Evolutionary conservation across 2,113 vertebrate species (phyloP), one percentile per base, ranked within the genome.

Genomic region (Crotophaga sulcirostris): DNA sequence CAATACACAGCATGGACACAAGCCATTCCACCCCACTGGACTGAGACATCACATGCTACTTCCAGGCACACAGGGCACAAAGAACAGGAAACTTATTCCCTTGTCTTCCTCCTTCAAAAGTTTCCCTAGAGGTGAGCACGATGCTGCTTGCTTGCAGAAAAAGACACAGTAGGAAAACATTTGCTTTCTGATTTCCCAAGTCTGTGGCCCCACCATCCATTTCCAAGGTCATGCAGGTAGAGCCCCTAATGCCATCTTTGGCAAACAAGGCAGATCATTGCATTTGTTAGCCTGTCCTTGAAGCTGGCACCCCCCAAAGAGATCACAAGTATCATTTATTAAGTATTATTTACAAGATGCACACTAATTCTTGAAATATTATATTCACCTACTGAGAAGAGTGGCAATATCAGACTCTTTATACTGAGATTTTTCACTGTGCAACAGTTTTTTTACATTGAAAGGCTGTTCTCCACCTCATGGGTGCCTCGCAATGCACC

Each of bases 351-450:
- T 20, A 29, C 11, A 40, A 59, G n/a, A 59, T 33, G 58, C n/a
- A 42, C 21, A 17, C 25, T 19, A 47, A 29, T 36, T 73, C 54
- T 59, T 45, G 29, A 45, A 54, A 16, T 3, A 73, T 11, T 45
- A 38, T 26, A 42, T 55, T 29, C 3, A 7, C 25, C 42, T 44
- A 10, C 34, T 5, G 8, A 84, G 36, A 34, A 11, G 40, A 52
- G 13, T 2, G 23, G 31, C 44, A 60, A 4, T 16, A n/a, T 42
- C 45, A 25, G 20, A 21, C 52, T 26, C n/a, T 11, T 24, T 34
- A 3, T 3, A 52, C 0, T 10, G 19, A 2, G 4, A 44, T 26
- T 49, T 74, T 45, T 7, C 24, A 47, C 58, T 16, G 4, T 11
- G 24, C 26, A 51, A 33, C 36, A 6, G 9, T 38, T 63, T 15